phyloP scores from a whole-genome alignment of 2,113 vertebrate genomes.

The Odontophorus gujanensis region DNA sequence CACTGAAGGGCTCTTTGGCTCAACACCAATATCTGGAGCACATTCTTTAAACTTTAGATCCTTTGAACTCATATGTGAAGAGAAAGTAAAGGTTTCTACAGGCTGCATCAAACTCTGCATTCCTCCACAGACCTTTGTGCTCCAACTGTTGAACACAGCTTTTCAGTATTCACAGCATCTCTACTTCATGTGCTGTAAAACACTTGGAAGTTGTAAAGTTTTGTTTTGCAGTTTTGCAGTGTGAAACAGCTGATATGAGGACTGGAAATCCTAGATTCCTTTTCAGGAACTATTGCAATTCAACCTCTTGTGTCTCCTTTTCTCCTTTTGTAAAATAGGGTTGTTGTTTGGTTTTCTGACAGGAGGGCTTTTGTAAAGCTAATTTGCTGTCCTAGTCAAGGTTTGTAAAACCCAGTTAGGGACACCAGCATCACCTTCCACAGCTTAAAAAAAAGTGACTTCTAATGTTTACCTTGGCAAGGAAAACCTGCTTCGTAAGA shows the following conservation, averaged over 20 bases:
- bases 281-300: not conserved
- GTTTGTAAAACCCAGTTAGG: not conserved
- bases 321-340: not conserved
- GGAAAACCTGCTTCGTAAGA: not conserved
- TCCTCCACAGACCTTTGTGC: not conserved
- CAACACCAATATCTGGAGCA: not conserved
- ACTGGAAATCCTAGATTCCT: not conserved
- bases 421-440: not conserved
- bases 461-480: not conserved
- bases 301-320: not conserved
- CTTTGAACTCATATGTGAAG: not conserved
- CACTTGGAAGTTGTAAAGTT: not conserved
- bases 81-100: not conserved
- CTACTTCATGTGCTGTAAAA: not conserved
- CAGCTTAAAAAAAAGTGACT: conserved; percentile 6
- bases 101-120: not conserved
- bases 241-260: not conserved
- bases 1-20: not conserved
- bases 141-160: not conserved
- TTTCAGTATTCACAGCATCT: not conserved
- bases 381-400: not conserved
- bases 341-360: not conserved
- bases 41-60: not conserved
- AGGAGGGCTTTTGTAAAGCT: not conserved
- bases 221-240: not conserved